A percentile compares a stretch with the other conserved stretches of the same genome.
Evolutionary conservation across 2,113 vertebrate species (phyloP).

Genomic region (Ploceus nigricollis): DNA sequence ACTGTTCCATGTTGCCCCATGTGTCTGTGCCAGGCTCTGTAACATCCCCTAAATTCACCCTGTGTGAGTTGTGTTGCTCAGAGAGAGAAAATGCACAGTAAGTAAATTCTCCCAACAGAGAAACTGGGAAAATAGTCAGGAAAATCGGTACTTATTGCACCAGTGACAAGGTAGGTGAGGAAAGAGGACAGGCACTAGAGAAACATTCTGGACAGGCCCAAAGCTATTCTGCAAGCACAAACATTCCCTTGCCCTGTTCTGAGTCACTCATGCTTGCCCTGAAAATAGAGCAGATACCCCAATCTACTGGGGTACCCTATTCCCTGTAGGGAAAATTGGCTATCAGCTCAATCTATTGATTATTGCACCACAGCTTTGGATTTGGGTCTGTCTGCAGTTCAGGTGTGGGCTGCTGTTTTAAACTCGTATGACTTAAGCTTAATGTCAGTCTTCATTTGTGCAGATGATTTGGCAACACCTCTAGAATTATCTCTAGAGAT

Average conservation of each 20-base stretch:
- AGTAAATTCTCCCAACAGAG: neutral
- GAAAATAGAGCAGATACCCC: neutral
- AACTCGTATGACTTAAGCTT: neutral
- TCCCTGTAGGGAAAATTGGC: too few species aligned
- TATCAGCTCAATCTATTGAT: neutral
- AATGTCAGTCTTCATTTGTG: neutral
- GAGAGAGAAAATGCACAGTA: neutral
- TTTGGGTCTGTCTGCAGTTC: neutral
- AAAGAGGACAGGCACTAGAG: neutral
- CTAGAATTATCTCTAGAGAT: neutral
- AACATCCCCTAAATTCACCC: neutral
- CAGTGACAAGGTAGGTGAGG: neutral
- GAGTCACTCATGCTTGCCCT: neutral
- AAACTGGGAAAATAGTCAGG: neutral
- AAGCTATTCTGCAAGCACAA: neutral
- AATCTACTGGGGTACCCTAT: too few species aligned
- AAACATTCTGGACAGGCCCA: neutral
- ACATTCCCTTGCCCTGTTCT: accelerated
- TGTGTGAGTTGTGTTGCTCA: neutral
- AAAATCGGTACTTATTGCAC: neutral
- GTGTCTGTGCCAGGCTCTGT: neutral
- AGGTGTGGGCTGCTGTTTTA: neutral
- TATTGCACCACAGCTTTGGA: neutral
- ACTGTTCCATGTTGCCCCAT: too few species aligned
- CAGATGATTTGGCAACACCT: neutral